Percentiles rank a stretch among this genome's conserved stretches.
Conservation (phyloP, 2,113 vertebrate species). For the Pheucticus melanocephalus region DNA sequence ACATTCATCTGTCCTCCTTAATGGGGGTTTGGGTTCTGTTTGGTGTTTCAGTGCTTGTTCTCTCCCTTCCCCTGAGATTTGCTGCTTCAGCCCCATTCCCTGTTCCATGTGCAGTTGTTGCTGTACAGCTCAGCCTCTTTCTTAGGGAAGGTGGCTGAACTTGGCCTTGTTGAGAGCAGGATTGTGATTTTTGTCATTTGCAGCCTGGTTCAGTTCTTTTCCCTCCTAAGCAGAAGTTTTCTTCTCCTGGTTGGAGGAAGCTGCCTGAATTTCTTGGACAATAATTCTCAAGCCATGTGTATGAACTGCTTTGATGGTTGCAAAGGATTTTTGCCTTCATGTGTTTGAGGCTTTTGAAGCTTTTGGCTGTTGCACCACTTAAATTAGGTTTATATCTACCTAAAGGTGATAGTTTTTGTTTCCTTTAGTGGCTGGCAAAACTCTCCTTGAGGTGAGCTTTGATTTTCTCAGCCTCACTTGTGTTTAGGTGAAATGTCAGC, state of each 20-base stretch:
- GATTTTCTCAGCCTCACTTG: not conserved
- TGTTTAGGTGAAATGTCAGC: not conserved
- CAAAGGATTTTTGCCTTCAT: not conserved
- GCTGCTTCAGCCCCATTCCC: not conserved
- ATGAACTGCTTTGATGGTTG: not conserved
- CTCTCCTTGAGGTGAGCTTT: not conserved
- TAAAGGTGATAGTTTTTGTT: not conserved
- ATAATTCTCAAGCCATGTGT: not conserved
- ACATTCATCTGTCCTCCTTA: not conserved
- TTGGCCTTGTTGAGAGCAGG: not conserved
- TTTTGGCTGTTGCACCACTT: not conserved
- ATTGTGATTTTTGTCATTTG: not conserved
- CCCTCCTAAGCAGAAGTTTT: not conserved
- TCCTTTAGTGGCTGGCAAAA: not conserved
- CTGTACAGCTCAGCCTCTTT: not conserved
- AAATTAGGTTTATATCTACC: not conserved
- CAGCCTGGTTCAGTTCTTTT: not conserved
- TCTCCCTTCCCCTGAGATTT: not conserved
- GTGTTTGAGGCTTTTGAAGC: not conserved
- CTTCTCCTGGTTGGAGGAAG: not conserved
- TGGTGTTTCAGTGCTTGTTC: not conserved
- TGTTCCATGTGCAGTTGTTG: not conserved
- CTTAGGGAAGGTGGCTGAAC: not conserved
- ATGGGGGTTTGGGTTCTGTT: not conserved
- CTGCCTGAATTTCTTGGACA: not conserved